Evolutionary conservation across 2,888 invertebrate genomes (phyloP), one percentile per base, ranked within the genome.

Genomic region (Halocaridina rubra): DNA sequence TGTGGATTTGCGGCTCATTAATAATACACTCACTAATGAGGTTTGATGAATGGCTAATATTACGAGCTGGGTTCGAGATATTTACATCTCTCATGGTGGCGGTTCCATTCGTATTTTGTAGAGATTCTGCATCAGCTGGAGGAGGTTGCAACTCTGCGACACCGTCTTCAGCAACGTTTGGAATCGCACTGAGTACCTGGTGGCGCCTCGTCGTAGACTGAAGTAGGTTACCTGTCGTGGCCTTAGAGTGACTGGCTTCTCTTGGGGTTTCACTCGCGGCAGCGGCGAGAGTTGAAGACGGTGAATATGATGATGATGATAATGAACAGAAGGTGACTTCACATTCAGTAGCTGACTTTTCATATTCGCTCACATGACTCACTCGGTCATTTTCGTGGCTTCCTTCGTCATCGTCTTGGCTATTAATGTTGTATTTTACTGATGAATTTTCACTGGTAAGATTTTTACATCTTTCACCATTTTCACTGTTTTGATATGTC

Each of bases 191-290:
- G 81, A 76, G 39, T n/a, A n/a, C n/a, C 61, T 77, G 61, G 32
- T 77, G 61, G 24, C 5, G 61, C 64, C 30, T 46, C 64, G 75
- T 32, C 39, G 81, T 46, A 27, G 33, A 46, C 67, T 67, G 74
- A 67, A 76, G 69, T 64, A 67, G 53, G 78, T 78, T 78, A 78
- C 39, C 22, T 74, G 72, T 39, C 16, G 72, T 16, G 67, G 19
- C 46, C 74, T 81, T 75, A 22, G 29, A 32, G 67, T 81, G 81
- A 75, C 69, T 22, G 81, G 81, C 81, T 81, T 81, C 81, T 67
- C 74, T 29, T 29, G 61, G 27, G 64, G 74, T 75, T 74, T 74
- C 81, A 75, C 71, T 67, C 46, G 13, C 33, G 27, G 10, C 3
- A 27, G 46, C 22, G 64, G 2, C 46, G 46, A 46, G 46, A n/a